Base-by-base conservation (phyloP, 2,797 vertebrate species). In the Helostoma temminkii region DNA sequence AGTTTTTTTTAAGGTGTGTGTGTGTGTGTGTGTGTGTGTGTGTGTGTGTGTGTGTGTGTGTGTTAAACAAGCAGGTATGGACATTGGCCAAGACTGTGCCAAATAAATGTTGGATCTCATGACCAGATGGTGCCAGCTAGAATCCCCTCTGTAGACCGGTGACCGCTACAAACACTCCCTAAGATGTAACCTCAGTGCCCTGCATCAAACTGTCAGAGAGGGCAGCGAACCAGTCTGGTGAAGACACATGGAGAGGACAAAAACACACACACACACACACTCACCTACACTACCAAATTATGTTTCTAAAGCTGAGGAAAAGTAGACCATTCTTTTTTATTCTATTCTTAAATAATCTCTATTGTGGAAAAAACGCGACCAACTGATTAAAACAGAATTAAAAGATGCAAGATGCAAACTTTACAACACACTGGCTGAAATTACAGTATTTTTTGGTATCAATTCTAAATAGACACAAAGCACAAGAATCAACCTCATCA, bases 121-220 rank as follows among this genome's bases (percentile, higher is more conserved):
- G 85, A 90, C 89, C 94, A 95, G 94, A 95, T 95, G 93, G 94
- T 93, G 88, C 85, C 90, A 92, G 88, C 91, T 66, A 82, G 70
- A 76, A 66, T 91, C 90, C 80, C 80, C 87, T 88, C 86, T 80
- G 84, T 87, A 87, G 86, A 86, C 88, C 78, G 77, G 88, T 92
- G 91, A 91, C 88, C 91, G 92, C 92, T 86, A 91, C 85, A 88
- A 91, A 86, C 78, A 88, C 74, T 86, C 82, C 82, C 74, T 86
- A 63, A 62, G 85, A 86, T 84, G 73, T 91, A 88, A 91, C 90
- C 91, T 55, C 22, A 6, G 30, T 67, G 82, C 83, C 87, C 88
- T 78, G 80, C 68, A 83, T 88, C 82, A 89, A 91, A 86, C 85
- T 91, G 88, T 88, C 88, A 87, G 74, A 61, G 66, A 74, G 62